phyloP scores from a whole-genome alignment of 2,113 vertebrate genomes.

The Lathamus discolor region DNA sequence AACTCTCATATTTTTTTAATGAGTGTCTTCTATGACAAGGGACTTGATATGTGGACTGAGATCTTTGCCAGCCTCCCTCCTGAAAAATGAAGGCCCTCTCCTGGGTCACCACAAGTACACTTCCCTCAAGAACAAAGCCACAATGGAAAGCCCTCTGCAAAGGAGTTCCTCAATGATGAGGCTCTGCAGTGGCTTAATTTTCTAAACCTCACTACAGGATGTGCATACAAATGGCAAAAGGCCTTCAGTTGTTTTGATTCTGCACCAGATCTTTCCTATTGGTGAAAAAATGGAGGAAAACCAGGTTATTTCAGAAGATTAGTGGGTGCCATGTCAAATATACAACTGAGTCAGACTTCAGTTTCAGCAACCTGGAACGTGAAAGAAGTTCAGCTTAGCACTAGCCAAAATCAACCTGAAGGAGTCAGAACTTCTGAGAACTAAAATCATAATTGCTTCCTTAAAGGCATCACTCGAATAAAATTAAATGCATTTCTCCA shows the following conservation, averaged over 20 bases:
- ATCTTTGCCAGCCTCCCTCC: background rate
- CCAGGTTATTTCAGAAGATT: background rate
- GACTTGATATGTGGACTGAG: background rate
- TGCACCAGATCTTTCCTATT: background rate
- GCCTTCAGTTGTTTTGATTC: background rate
- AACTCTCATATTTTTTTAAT: background rate
- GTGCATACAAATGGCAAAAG: background rate
- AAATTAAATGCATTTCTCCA: conserved; percentile 64
- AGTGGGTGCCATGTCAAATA: background rate
- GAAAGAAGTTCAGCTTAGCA: background rate
- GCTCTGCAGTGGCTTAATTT: background rate
- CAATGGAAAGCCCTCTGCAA: background rate
- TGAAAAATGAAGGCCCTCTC: conserved; percentile 11
- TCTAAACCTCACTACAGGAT: background rate
- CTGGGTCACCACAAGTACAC: background rate
- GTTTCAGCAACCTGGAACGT: background rate
- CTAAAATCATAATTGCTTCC: conserved; percentile 53
- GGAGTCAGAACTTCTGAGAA: conserved; percentile 44
- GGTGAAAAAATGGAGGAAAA: background rate
- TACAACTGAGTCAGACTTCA: background rate
- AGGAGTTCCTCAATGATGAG: background rate
- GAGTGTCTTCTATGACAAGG: background rate
- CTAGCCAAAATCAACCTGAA: conserved; percentile 45
- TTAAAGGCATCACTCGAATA: conserved; percentile 62
- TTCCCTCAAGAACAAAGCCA: background rate